Evolutionary conservation across 2,888 invertebrate genomes (phyloP), one percentile per base, ranked within the genome.

Genomic region (Cryptophagus acutangulus): DNA sequence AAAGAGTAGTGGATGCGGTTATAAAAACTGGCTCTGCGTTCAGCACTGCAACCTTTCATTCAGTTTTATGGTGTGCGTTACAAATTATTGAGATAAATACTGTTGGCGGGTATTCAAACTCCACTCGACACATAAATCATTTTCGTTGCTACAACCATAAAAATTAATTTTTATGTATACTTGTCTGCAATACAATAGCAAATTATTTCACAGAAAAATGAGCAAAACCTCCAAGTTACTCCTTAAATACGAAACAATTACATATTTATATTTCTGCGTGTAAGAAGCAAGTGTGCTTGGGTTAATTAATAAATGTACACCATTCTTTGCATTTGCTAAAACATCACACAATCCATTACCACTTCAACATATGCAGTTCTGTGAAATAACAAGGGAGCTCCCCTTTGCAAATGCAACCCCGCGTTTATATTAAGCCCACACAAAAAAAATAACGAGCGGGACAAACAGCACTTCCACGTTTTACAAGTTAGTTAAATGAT

Each of bases 401-500:
- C 59, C 62, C n/a, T 56, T 51, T 54, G 46, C 46, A n/a, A 42
- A 43, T 48, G 40, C 52, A 43, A 42, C 55, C 53, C 48, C 41
- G 57, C 55, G 52, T 58, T 57, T 55, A 50, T 57, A 55, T 47
- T 57, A 55, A 52, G 52, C 57, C 53, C 48, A 49, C 52, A 45
- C 54, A 51, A 44, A 62, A 59, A 61, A 63, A 63, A 58, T 61
- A 63, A 63, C 59, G 57, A 60, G 54, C 53, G 54, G 43, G 46
- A 54, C 58, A 64, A 63, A 63, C 60, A 64, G 43, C 60, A 56
- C 58, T 57, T 58, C 53, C 52, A 57, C 59, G 53, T 60, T 62
- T 62, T 61, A 61, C 59, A 62, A 63, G 57, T 59, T 59, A 49
- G 58, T 58, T 61, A 61, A 62, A 62, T 62, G 61, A 58, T 63